These are phyloP conservation scores for Drosophila monieri DNA, from an alignment of 2,888 invertebrate species.

Conservation along the genomic window DNA sequence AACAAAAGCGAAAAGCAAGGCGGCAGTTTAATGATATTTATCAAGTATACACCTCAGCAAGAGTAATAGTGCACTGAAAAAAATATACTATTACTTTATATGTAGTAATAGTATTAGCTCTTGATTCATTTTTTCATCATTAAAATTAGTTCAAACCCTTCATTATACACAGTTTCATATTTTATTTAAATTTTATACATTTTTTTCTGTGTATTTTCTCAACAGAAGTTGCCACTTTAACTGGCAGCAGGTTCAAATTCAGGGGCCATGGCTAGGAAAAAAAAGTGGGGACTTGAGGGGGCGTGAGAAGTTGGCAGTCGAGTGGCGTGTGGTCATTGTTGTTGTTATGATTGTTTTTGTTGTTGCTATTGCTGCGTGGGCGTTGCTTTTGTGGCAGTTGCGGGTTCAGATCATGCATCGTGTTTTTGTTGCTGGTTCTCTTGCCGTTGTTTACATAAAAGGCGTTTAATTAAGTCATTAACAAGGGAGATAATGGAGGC, in stretches of 20 bases:
- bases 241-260: conserved; percentile 58
- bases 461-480: conserved; percentile 73
- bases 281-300: conserved; percentile 28
- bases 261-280: conserved; percentile 43
- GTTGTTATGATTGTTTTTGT: conserved; percentile 10
- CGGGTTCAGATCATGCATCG: conserved; percentile 60
- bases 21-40: conserved; percentile 63
- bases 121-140: no score
- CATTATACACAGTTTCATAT: no score
- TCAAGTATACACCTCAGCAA: conserved; percentile 53
- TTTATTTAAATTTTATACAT: neutral
- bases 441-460: conserved; percentile 54
- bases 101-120: no score
- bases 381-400: conserved; percentile 52
- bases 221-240: conserved; percentile 8
- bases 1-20: conserved; percentile 30
- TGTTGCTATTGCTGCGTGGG: conserved; percentile 57
- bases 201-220: neutral
- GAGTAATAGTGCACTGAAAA: neutral
- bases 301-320: conserved; percentile 43
- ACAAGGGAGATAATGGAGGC: conserved; percentile 41
- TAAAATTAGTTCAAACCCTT: no score
- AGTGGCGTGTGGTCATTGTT: conserved; percentile 64
- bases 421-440: conserved; percentile 41
- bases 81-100: neutral